Base-by-base conservation (phyloP, 1,140 invertebrate genomes). In the Saccostrea echinata region DNA sequence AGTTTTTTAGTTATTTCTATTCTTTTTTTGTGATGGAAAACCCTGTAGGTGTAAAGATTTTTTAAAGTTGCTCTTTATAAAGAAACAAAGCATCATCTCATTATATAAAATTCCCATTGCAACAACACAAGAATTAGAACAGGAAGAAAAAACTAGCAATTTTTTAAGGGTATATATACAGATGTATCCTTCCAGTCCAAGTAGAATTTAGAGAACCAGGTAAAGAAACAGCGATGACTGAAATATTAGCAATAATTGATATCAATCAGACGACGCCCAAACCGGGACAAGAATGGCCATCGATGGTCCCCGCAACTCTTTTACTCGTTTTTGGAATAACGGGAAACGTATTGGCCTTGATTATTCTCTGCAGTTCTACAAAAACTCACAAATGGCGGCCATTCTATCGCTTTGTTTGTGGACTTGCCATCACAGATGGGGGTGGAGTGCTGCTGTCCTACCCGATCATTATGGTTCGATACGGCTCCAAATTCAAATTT, bases 331-430 rank as follows among this genome's bases (percentile, higher is more conserved):
- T 83, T 18, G 81, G 81, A 52, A 21, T 53, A 8, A 18, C 21
- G 35, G 81, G 81, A 43, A 83, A 83, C 43, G 43, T 51, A 2
- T 35, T 83, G 11, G 81, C 81, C 13, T 21, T 83, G 52, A 21
- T 51, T 12, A 51, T 83, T 51, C 52, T 83, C 6, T 83, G 18
- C 52, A n/a, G 35, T 83, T 83, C 81, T 13, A 21, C 81, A 3
- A 83, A 51, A 53, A 24, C 43, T 11, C 81, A 83, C 81, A 83
- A 83, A 83, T 83, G 81, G 81, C 35, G 52, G 1, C 81, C 81
- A 11, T 83, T 83, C 21, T 83, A 83, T 24, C 81, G 43, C 4
- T 53, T 83, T 30, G 81, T 83, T 51, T 83, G 35, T 51, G 81
- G 43, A 33, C 81, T 83, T 51, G 81, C 81, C 24, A 24, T 83